Conservation (phyloP, 2,888 invertebrate species). For the Idaea aversata region DNA sequence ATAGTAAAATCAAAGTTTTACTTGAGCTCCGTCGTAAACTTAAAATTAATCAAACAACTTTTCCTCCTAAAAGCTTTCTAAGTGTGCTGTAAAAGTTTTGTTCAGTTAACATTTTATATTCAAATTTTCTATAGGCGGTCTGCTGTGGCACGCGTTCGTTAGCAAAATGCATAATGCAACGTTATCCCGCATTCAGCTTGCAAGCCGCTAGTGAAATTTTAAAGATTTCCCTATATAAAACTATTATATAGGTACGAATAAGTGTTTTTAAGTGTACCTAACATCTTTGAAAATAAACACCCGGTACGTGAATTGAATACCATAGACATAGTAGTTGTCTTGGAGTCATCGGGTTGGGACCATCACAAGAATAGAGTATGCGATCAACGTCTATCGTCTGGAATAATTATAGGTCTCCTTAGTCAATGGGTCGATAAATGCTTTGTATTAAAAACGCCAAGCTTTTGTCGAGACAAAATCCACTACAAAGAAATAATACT, state of each 20-base stretch:
- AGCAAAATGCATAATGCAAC: conserved; percentile 74
- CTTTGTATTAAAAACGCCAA: too few relatives aligned
- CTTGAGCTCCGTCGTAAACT: neutral
- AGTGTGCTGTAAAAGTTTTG: conserved; percentile 45
- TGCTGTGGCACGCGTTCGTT: conserved; percentile 64
- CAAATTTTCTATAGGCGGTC: conserved; percentile 56
- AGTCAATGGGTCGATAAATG: too few relatives aligned
- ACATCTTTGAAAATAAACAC: neutral
- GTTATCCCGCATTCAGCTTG: conserved; percentile 43
- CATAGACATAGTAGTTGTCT: too few relatives aligned
- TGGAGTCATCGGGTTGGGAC: too few relatives aligned
- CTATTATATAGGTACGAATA: neutral
- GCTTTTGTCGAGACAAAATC: too few relatives aligned
- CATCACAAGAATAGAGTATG: too few relatives aligned
- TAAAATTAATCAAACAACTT: neutral
- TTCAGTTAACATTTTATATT: conserved; percentile 57
- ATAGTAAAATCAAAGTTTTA: conserved; percentile 23
- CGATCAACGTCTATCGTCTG: too few relatives aligned
- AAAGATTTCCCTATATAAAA: conserved; percentile 20
- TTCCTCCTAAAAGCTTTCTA: conserved; percentile 37
- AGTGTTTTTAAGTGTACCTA: neutral
- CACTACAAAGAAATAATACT: too few relatives aligned
- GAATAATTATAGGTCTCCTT: too few relatives aligned
- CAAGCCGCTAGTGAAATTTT: conserved; percentile 54
- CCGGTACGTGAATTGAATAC: too few relatives aligned